Evolutionary conservation across 2,888 invertebrate genomes (phyloP), one percentile per base, ranked within the genome.

Genomic region (Theretra japonica): DNA sequence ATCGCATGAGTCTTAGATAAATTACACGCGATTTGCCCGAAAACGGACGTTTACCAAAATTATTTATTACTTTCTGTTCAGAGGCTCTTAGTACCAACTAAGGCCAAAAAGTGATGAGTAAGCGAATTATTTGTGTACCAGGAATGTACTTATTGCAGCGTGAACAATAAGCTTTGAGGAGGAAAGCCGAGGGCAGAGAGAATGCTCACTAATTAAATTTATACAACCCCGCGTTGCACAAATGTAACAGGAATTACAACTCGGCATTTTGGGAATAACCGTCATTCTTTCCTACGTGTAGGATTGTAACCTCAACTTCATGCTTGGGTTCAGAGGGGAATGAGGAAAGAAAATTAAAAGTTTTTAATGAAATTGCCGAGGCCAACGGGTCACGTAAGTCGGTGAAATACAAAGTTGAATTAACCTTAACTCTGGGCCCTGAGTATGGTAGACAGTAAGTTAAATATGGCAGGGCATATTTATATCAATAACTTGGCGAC

Each of bases 341-440:
- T 65, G 65, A 65, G 65, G 65, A 65, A 53, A 53, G 53, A 53
- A 53, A 65, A 65, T 65, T 65, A 23, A 65, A 65, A 65, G 23
- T 65, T 65, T 62, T 65, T 65, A 23, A 65, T 65, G 65, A 65
- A 65, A 65, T 25, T 28, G 25, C 28, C 25, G 28, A 58, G 59
- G 30, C n/a, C 60, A 8, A 17, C 19, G 30, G 4, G 53, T 53
- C 53, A 53, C 53, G 59, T 28, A 19, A 60, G 30, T 30, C 28
- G 7, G 59, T 28, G 19, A 58, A 25, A 58, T 58, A 4, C n/a
- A 19, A 53, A 53, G 53, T 53, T 53, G 53, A 53, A 53, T 53
- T 41, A 41, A 41, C 11, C 11, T 41, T 41, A 15, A 41, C 41
- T 41, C 41, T 41, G 11, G 11, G 15, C 15, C 15, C 41, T 11